Evolutionary conservation across 2,113 vertebrate genomes (phyloP), one percentile per base, ranked within the genome.

Genomic region (Leptosomus discolor): DNA sequence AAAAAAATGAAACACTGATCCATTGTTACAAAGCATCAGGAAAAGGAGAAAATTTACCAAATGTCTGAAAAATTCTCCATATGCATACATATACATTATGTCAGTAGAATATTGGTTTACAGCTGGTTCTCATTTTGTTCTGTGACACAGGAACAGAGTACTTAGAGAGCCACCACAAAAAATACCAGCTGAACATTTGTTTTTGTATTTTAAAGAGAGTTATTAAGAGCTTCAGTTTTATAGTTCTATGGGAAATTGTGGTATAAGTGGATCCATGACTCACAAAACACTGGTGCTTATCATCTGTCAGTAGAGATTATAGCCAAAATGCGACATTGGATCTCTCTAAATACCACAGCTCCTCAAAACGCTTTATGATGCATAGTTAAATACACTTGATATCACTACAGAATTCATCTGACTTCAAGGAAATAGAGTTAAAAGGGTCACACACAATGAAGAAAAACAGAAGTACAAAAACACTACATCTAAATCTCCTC

Each of bases 161-260:
- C 85, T 96, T 92, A 88, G 63, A 76, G 80, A 92, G 39, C 46
- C 80, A 89, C 93, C 93, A 93, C 91, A 86, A n/a, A 94, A 97
- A 94, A 94, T 77, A 80, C 73, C 88, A 96, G 86, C 78, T 81
- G 77, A 95, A 87, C 80, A 48, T 94, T 96, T 95, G 91, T 53
- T 96, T 96, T 92, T 93, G 73, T 60, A 96, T 78, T 85, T 97
- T 94, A 54, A 84, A 95, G 85, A 83, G 90, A 95, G 90, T 87
- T 95, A 92, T 96, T 85, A 94, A 94, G 94, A 92, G 73, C 39
- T 82, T 93, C 76, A 22, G 56, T 61, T 94, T 92, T 80, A 60
- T 92, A 92, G 95, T 95, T 94, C 81, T 93, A 68, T 96, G 92
- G 97, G 95, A 96, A 97, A 96, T 95, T 88, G 93, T 92, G 89